phyloP scores from a whole-genome alignment of 64 coral and sea anemone genomes.

The Montipora capricornis region DNA sequence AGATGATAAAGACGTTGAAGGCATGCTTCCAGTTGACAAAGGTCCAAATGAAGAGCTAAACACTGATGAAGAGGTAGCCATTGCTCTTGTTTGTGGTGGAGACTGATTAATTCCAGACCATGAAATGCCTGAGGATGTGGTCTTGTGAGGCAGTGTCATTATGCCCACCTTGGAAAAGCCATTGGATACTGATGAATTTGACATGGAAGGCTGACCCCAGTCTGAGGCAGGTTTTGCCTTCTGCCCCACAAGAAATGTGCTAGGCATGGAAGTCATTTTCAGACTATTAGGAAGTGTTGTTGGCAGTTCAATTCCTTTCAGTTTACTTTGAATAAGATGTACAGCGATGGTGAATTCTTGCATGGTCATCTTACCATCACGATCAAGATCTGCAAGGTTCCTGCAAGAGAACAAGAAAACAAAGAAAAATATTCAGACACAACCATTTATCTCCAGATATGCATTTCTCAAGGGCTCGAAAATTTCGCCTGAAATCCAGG shows the following conservation, averaged over 20 bases:
- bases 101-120: conserved; percentile 89
- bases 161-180: conserved; percentile 72
- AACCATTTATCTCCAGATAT: too few species aligned
- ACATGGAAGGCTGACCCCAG: conserved; percentile 41
- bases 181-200: conserved; percentile 52
- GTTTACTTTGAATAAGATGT: conserved; percentile 88
- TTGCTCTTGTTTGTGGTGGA: conserved; percentile 43
- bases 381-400: conserved; percentile 94
- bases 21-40: background rate
- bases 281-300: conserved; percentile 85
- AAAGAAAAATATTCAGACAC: too few species aligned
- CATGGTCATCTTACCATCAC: conserved; percentile 98
- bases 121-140: conserved; percentile 69
- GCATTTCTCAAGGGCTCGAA: too few species aligned
- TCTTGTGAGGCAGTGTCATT: conserved; percentile 60
- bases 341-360: conserved; percentile 97
- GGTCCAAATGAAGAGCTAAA: conserved; percentile 43
- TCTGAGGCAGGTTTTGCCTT: conserved; percentile 51
- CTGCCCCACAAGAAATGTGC: conserved; percentile 70
- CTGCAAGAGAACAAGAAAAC: conserved; percentile 1
- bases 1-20: conserved; percentile 9
- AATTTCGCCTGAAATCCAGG: too few species aligned
- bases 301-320: conserved; percentile 82
- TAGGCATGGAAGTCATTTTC: conserved; percentile 90
- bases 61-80: conserved; percentile 15